Conservation (phyloP, 2,113 vertebrate species). For the Myanophis thanlyinensis region DNA sequence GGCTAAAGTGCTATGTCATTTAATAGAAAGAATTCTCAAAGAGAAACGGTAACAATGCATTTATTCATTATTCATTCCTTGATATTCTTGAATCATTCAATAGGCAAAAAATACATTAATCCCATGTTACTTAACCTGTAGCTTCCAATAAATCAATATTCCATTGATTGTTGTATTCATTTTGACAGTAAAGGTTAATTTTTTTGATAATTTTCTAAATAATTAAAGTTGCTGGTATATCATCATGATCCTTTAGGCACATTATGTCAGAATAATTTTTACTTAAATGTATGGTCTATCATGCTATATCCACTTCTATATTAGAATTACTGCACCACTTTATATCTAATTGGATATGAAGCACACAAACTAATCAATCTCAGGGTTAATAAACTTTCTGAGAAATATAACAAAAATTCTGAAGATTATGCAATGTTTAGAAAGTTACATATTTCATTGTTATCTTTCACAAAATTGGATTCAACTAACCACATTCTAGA, state of each 20-base stretch:
- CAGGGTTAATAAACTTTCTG: neutral
- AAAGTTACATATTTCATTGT: neutral
- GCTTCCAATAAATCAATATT: constrained; percentile 56
- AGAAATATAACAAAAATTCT: constrained; percentile 12
- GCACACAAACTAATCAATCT: neutral
- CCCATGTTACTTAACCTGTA: constrained; percentile 45
- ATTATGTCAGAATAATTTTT: neutral
- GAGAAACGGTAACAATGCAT: constrained; percentile 31
- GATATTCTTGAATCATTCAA: constrained; percentile 32
- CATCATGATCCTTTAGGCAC: constrained; percentile 1
- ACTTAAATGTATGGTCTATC: neutral
- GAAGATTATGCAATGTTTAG: neutral
- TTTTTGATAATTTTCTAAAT: constrained; percentile 31
- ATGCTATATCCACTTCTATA: neutral
- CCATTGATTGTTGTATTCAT: constrained; percentile 41
- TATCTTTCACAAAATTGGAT: rapidly evolving
- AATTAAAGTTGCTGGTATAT: neutral
- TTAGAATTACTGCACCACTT: neutral
- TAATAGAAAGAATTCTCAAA: constrained; percentile 25
- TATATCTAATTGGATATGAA: neutral
- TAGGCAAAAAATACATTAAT: constrained; percentile 50
- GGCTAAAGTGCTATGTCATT: constrained; percentile 55
- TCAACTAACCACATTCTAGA: neutral
- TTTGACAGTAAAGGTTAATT: constrained; percentile 53
- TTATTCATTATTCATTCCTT: constrained; percentile 50